phyloP scores from a whole-genome alignment of 2,797 vertebrate genomes.

The Siniperca undulata region DNA sequence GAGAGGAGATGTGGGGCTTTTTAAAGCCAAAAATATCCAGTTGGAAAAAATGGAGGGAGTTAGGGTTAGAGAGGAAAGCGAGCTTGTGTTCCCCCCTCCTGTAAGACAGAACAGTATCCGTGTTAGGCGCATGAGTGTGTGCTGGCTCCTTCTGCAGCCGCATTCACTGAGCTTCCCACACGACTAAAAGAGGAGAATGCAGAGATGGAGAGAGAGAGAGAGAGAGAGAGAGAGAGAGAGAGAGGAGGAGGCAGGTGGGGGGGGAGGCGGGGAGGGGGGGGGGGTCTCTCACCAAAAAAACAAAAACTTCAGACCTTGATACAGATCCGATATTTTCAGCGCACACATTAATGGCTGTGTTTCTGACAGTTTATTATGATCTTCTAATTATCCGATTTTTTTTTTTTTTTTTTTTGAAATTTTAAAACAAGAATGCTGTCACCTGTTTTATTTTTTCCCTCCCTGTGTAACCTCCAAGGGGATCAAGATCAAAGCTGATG shows the following conservation, averaged over 20 bases:
- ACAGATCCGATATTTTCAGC: slow-evolving; percentile 56
- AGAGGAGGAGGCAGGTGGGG: background rate
- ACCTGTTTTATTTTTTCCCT: slow-evolving; percentile 11
- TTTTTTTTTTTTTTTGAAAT: background rate
- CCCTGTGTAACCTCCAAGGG: slow-evolving; percentile 19
- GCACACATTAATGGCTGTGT: slow-evolving; percentile 21
- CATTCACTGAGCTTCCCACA: slow-evolving; percentile 77
- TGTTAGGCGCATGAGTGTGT: slow-evolving; percentile 60
- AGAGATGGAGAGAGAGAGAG: slow-evolving; percentile 57
- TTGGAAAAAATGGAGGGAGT: background rate
- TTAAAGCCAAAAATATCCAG: slow-evolving; percentile 37
- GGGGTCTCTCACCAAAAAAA: slow-evolving; percentile 37
- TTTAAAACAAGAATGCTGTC: background rate
- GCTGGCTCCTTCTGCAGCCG: slow-evolving; percentile 73
- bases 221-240: background rate
- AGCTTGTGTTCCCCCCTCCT: slow-evolving; percentile 44
- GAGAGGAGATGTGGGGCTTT: background rate
- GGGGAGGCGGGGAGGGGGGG: background rate
- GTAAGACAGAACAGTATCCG: slow-evolving; percentile 64
- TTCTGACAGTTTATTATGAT: slow-evolving; percentile 8
- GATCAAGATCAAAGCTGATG: slow-evolving; percentile 41
- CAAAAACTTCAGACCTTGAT: slow-evolving; percentile 67
- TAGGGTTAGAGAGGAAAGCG: background rate
- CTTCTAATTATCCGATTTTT: background rate
- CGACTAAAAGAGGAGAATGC: slow-evolving; percentile 68